Percentiles rank a stretch among this genome's conserved stretches.
These are phyloP conservation scores for Hiodon alosoides DNA, from an alignment of 2,113 vertebrate species.

Conservation along the genomic window DNA sequence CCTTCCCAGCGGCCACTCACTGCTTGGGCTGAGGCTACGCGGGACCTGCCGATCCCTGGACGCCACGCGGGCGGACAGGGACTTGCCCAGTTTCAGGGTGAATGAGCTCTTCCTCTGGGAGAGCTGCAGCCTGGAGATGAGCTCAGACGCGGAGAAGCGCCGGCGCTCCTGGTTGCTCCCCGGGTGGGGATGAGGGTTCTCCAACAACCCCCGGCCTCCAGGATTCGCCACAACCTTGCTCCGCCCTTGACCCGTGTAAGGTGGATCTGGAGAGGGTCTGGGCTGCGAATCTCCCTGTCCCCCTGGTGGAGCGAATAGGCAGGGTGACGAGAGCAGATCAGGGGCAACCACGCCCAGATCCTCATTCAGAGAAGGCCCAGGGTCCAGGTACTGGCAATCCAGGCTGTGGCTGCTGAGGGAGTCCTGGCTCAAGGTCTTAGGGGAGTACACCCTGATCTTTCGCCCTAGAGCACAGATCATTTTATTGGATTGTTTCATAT, in stretches of 20 bases:
- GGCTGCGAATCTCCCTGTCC: not conserved
- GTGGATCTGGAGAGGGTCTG: not conserved
- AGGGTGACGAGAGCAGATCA: not conserved
- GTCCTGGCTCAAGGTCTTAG: constrained; percentile 62
- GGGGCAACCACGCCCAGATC: constrained; percentile 37
- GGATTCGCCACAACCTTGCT: not conserved
- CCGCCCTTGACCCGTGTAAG: not conserved
- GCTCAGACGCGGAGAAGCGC: constrained; percentile 82
- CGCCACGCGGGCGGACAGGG: constrained; percentile 63
- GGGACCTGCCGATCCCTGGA: constrained; percentile 56
- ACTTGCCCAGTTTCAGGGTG: constrained; percentile 74
- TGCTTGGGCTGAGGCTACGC: constrained; percentile 47
- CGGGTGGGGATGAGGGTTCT: not conserved
- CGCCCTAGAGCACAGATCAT: constrained; percentile 61
- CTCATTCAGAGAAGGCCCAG: constrained; percentile 64
- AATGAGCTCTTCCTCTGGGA: constrained; percentile 72
- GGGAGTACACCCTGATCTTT: constrained; percentile 78
- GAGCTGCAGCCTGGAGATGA: constrained; percentile 80
- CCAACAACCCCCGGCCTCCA: not conserved
- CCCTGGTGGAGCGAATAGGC: not conserved
- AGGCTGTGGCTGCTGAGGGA: constrained; percentile 54
- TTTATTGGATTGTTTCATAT: not conserved
- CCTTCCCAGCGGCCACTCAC: constrained; percentile 42
- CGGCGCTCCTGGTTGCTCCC: constrained; percentile 63
- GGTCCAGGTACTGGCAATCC: constrained; percentile 65